phyloP scores from a whole-genome alignment of 1,140 invertebrate species.

The Rhyacophila brunnea region DNA sequence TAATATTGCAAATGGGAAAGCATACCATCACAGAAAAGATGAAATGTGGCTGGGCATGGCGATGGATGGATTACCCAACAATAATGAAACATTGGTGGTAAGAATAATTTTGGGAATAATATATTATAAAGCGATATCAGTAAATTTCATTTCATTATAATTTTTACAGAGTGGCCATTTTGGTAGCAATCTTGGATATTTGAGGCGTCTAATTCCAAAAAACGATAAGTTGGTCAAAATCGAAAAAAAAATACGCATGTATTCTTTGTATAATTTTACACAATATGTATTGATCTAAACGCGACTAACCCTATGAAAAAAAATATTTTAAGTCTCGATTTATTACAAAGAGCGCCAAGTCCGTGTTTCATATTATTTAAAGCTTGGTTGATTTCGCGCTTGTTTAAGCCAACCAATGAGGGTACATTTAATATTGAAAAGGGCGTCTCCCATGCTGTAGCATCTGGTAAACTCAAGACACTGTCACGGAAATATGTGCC shows the following conservation, averaged over 20 bases:
- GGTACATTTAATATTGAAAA: no score
- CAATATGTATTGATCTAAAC: no score
- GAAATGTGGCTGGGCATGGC: slow-evolving; percentile 34
- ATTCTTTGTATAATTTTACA: no score
- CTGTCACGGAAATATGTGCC: no score
- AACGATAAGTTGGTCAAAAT: no score
- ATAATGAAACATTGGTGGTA: slow-evolving; percentile 29
- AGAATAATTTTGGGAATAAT: neutral
- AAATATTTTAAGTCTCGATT: no score
- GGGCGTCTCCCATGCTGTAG: no score
- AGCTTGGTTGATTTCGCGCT: neutral
- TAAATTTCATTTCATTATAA: neutral
- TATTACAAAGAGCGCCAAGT: no score
- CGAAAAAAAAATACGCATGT: no score
- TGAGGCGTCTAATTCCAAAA: no score
- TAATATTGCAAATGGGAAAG: slow-evolving; percentile 11
- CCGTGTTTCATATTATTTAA: no score
- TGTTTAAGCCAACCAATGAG: neutral
- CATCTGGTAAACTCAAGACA: no score
- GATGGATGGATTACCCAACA: slow-evolving; percentile 19
- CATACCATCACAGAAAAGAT: slow-evolving; percentile 25
- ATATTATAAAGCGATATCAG: neutral
- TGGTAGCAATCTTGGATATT: neutral
- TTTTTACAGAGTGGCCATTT: neutral
- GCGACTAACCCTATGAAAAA: neutral